phyloP scores from a whole-genome alignment of 2,113 vertebrate genomes.

The Leptobrachium leishanense region DNA sequence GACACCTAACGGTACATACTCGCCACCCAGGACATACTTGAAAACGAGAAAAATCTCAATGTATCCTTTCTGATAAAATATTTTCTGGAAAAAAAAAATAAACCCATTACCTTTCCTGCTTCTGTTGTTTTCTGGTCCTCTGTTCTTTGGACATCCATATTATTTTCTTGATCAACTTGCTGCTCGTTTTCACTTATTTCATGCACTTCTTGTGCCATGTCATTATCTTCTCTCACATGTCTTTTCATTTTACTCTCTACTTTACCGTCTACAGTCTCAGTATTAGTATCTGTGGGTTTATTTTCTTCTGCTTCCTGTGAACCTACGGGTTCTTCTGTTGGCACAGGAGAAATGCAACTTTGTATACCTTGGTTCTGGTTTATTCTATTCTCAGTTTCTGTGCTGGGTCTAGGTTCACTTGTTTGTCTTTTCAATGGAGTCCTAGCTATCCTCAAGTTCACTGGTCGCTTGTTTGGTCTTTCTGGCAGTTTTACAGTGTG shows the following conservation, averaged over 20 bases:
- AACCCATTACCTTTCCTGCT: constrained; percentile 57
- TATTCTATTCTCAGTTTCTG: neutral
- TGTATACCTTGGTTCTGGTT: neutral
- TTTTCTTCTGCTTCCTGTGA: neutral
- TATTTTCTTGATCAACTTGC: neutral
- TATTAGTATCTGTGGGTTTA: neutral
- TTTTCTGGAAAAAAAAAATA: neutral
- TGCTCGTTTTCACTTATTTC: constrained; percentile 3
- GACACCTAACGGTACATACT: too few relatives aligned
- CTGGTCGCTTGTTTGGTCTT: neutral
- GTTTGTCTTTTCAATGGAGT: constrained; percentile 38
- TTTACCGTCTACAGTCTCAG: neutral
- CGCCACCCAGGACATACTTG: neutral
- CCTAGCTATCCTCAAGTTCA: constrained; percentile 34
- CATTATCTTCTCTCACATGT: neutral
- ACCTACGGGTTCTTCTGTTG: constrained; percentile 19
- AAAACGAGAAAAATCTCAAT: neutral
- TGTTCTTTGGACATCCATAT: neutral
- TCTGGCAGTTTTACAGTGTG: neutral
- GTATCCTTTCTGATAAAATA: neutral
- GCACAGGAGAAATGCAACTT: fast-evolving
- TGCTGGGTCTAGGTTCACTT: constrained; percentile 51
- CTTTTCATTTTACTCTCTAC: constrained; percentile 2
- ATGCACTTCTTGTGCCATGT: fast-evolving
- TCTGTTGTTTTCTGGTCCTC: neutral